These are phyloP conservation scores for Perca flavescens DNA, from an alignment of 2,113 vertebrate genomes.

Conservation along the genomic window DNA sequence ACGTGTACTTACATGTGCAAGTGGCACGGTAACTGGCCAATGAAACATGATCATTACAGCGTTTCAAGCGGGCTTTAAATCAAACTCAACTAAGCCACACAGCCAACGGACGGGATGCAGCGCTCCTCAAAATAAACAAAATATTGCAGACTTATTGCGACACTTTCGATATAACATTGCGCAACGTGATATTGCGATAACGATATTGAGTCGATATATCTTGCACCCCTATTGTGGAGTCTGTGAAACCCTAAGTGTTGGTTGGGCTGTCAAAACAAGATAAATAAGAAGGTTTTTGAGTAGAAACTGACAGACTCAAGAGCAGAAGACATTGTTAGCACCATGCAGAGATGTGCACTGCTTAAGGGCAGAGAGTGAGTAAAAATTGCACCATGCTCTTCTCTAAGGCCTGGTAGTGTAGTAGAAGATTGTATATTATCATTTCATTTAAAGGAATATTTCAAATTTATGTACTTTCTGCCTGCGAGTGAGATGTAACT, in stretches of 20 bases:
- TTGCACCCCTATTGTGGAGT: background rate
- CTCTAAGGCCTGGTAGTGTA: background rate
- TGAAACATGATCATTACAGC: too few species aligned
- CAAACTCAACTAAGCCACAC: too few species aligned
- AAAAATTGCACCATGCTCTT: background rate
- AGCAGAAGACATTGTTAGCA: slow-evolving; percentile 1
- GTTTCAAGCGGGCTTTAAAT: too few species aligned
- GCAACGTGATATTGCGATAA: too few species aligned
- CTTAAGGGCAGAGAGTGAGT: background rate
- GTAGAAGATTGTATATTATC: background rate
- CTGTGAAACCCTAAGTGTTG: background rate
- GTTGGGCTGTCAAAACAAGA: background rate
- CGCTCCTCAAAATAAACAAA: too few species aligned
- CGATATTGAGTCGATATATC: too few species aligned
- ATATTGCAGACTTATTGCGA: too few species aligned
- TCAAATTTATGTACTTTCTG: background rate
- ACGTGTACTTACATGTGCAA: too few species aligned
- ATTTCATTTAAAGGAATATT: background rate
- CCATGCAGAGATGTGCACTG: background rate
- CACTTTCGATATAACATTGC: too few species aligned
- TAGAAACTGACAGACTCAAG: background rate
- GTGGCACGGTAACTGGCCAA: too few species aligned
- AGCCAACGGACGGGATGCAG: too few species aligned
- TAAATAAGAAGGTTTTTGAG: background rate
- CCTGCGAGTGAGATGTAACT: background rate